A percentile compares a stretch with the other conserved stretches of the same genome.
phyloP scores from a whole-genome alignment of 2,888 invertebrate genomes.

The Epirrhoe tristata region DNA sequence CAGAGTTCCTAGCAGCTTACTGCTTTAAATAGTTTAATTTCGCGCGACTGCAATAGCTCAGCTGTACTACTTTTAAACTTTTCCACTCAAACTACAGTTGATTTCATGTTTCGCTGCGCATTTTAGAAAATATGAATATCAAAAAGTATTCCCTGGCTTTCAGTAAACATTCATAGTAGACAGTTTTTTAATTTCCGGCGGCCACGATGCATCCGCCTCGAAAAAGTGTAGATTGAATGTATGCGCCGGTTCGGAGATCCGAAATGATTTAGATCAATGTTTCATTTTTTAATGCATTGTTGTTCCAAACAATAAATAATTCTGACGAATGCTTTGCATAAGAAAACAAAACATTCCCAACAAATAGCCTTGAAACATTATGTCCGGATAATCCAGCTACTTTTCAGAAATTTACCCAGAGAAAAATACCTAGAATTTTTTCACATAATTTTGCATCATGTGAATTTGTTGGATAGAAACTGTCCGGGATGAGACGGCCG shows the following conservation, averaged over 20 bases:
- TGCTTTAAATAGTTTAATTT: constrained; percentile 1
- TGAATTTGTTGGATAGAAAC: constrained; percentile 72
- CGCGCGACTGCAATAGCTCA: background rate
- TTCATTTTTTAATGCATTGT: constrained; percentile 28
- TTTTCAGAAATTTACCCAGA: constrained; percentile 10
- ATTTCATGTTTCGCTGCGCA: constrained; percentile 15
- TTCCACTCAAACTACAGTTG: constrained; percentile 11
- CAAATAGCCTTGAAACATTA: background rate
- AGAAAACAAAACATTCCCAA: background rate
- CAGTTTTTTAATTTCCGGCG: constrained; percentile 82
- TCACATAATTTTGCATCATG: constrained; percentile 60
- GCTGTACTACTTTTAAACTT: background rate
- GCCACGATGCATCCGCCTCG: constrained; percentile 69
- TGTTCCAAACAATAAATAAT: background rate
- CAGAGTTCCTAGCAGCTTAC: background rate
- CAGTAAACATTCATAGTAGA: constrained; percentile 59
- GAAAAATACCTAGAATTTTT: constrained; percentile 26
- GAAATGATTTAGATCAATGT: constrained; percentile 40
- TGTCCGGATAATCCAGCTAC: background rate
- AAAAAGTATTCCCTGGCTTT: constrained; percentile 42
- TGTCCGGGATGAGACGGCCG: constrained; percentile 68
- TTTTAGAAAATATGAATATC: constrained; percentile 38
- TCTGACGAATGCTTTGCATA: background rate
- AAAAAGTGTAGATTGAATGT: constrained; percentile 81
- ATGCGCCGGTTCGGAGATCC: constrained; percentile 53